Base-by-base conservation (phyloP, 2,797 vertebrate species). In the Anguilla megastoma region DNA sequence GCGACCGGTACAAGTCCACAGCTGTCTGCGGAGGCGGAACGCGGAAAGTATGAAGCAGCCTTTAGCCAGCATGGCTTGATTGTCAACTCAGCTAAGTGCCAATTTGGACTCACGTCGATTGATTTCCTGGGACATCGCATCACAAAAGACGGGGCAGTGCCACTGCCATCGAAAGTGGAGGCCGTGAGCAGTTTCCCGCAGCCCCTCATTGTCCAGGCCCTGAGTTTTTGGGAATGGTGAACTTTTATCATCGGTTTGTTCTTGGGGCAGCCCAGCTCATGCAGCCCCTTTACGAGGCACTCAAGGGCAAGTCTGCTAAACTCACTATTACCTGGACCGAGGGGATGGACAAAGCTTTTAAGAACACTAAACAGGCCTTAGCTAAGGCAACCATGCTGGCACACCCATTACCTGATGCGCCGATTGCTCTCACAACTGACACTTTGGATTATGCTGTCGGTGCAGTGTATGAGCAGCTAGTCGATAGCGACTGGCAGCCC, bases 41-140 rank as follows among this genome's bases (percentile, higher is more conserved):
- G 36, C 36, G 36, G 36, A 41, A 41, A 41, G 36, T 41, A 41
- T 41, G 36, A 41, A 41, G 36, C 36, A 41, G 36, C 36, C 36
- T 41, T 41, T 41, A 41, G 12, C 33, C 54, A 54, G 33, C 69
- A 88, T 27, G 85, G 82, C 0, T 71, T 87, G 5, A 87, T 87
- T 27, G 56, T 88, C 2, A 80, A 88, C 58, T 87, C 63, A 0
- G 82, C 56, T 0, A 87, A 87, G 36, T 87, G 86, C 41, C 83
- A 87, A 14, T 90, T 88, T 16, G 82, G 85, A 1, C 16, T 88
- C 18, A 1, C n/a, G 14, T 36, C 85, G n/a, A 85, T 86, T 8
- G 50, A 79, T 50, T 85, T 85, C 45, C 87, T 87, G 2, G 80
- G 82, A 10, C 87, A 88, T 30, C 10, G 30, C 3, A 54, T 90